phyloP scores from a whole-genome alignment of 2,888 invertebrate species.

The Drosophila limbata region DNA sequence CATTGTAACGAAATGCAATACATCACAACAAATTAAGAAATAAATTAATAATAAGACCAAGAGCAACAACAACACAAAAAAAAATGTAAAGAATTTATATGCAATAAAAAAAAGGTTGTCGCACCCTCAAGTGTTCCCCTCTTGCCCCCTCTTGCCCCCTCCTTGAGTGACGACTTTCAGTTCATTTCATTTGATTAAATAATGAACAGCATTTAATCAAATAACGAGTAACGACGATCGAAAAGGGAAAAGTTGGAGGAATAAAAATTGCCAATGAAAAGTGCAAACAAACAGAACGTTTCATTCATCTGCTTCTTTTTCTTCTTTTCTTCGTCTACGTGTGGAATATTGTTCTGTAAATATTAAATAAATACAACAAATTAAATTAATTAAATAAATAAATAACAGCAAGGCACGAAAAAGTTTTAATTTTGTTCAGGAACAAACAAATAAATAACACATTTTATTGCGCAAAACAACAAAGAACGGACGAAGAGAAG shows the following conservation, averaged over 20 bases:
- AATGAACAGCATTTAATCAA: conserved; percentile 73
- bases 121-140: conserved; percentile 22
- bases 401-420: conserved; percentile 44
- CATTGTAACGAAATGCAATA: conserved; percentile 17
- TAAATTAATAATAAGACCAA: conserved; percentile 7
- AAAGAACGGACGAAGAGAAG: conserved; percentile 29
- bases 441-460: conserved; percentile 66
- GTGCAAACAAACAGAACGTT: conserved; percentile 49
- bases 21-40: conserved; percentile 18
- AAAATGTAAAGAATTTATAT: conserved; percentile 9
- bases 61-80: neutral
- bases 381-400: conserved; percentile 74
- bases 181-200: conserved; percentile 71
- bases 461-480: conserved; percentile 63
- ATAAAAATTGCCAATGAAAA: conserved; percentile 47
- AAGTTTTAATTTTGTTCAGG: conserved; percentile 18
- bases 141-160: neutral
- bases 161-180: conserved; percentile 30
- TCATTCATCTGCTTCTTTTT: conserved; percentile 32
- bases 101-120: conserved; percentile 43
- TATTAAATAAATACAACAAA: conserved; percentile 35
- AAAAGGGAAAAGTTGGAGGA: neutral
- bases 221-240: conserved; percentile 34
- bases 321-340: neutral
- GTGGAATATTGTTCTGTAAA: conserved; percentile 35